Evolutionary conservation across 2,113 vertebrate genomes (phyloP), one percentile per base, ranked within the genome.

Genomic region (Atrichornis clamosus): DNA sequence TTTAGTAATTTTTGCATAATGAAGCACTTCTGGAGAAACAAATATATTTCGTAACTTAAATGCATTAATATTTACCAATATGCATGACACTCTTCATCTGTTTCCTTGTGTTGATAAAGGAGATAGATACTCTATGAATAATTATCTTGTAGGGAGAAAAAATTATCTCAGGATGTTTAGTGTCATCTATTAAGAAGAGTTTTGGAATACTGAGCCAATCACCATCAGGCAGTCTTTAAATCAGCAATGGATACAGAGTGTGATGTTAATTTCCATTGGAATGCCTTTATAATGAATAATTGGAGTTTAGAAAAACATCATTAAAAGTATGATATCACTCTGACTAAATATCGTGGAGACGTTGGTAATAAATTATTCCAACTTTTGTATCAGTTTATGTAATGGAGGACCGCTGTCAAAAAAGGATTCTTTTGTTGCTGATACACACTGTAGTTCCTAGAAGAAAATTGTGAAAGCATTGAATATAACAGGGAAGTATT

Each of bases 11-110:
- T 67, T 91, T 89, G 44, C 33, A 37, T 95, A 92, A 82, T 15
- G 37, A 96, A 93, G 76, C 10, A 75, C 50, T 97, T 93, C 47
- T 82, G 60, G 42, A 63, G 67, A 93, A 65, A 75, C 80, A 89
- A 87, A 84, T 91, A 65, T 79, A 91, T 68, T 79, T 59, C 64
- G 53, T 87, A 86, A 26, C 39, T 30, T 35, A 69, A 92, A 83
- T 23, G 26, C 33, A 69, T 55, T 88, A 94, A 59, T 75, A 74
- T 92, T 72, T 84, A 84, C 62, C 37, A 93, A 92, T 72, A 75
- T 35, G 4, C 30, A 62, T 72, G 67, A 74, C 27, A 74, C 79
- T 88, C n/a, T 92, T 96, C 44, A 49, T 90, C 50, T 72, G 18
- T 91, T 93, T 90, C 60, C 56, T 93, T 89, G 16, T 67, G 37